A percentile compares a stretch with the other conserved stretches of the same genome.
These are phyloP conservation scores for Drosophila heteroneura DNA, from an alignment of 2,888 invertebrate species.

Conservation along the genomic window DNA sequence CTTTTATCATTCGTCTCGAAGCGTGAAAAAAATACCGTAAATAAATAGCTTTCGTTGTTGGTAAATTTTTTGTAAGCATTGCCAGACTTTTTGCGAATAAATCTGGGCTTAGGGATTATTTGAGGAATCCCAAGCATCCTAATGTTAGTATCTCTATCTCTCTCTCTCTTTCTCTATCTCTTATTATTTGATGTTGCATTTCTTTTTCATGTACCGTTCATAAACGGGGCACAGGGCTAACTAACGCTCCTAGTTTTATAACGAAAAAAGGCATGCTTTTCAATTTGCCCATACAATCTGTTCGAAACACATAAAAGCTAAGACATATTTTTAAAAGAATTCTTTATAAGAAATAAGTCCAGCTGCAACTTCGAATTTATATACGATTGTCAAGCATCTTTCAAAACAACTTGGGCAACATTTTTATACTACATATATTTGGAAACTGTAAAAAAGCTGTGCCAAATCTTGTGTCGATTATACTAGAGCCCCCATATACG, in stretches of 20 bases:
- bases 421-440: neutral
- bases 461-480: neutral
- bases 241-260: neutral
- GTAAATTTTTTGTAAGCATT: conserved; percentile 38
- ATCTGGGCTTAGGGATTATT: neutral
- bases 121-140: neutral
- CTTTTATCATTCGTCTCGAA: conserved; percentile 26
- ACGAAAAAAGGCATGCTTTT: too few relatives aligned
- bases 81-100: conserved; percentile 12
- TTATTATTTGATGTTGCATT: neutral
- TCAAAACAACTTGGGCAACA: neutral
- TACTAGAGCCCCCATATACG: neutral
- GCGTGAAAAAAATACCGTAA: conserved; percentile 60
- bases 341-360: neutral
- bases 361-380: neutral
- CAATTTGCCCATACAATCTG: neutral
- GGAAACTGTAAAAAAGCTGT: neutral
- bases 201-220: neutral
- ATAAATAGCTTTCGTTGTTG: conserved; percentile 53
- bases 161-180: neutral
- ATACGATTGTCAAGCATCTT: neutral
- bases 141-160: neutral
- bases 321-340: neutral
- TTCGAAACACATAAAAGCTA: neutral
- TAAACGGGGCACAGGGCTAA: neutral